Evolutionary conservation across 2,888 invertebrate species (phyloP).

Genomic region (Tenthredo scrophulariae): DNA sequence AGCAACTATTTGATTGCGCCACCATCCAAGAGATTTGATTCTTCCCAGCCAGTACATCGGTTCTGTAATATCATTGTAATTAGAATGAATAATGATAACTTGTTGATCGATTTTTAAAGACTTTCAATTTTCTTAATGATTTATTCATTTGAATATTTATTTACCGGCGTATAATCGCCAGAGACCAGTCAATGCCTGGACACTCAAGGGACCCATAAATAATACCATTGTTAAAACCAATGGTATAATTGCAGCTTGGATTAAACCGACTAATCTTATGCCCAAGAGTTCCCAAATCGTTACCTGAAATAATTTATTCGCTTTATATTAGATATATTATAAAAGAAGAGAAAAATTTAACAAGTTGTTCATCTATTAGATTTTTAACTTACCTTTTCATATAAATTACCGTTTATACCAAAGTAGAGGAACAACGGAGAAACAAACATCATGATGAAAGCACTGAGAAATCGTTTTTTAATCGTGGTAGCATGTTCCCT

Average conservation of each 20-base stretch:
- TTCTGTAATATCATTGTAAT: slow-evolving; percentile 79
- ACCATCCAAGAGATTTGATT: slow-evolving; percentile 89
- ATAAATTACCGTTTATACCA: slow-evolving; percentile 83
- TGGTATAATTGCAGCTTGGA: slow-evolving; percentile 87
- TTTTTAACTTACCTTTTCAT: slow-evolving; percentile 79
- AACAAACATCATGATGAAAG: slow-evolving; percentile 88
- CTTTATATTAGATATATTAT: slow-evolving; percentile 37
- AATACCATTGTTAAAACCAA: slow-evolving; percentile 88
- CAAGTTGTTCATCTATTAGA: background rate
- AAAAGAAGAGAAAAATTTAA: slow-evolving; percentile 33
- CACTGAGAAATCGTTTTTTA: slow-evolving; percentile 92
- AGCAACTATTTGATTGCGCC: slow-evolving; percentile 93
- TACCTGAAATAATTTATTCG: slow-evolving; percentile 77
- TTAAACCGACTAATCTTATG: slow-evolving; percentile 85
- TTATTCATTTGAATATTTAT: slow-evolving; percentile 57
- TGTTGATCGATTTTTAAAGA: background rate
- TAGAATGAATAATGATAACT: slow-evolving; percentile 16
- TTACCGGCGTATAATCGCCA: slow-evolving; percentile 86
- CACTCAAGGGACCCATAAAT: slow-evolving; percentile 90
- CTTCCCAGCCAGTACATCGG: slow-evolving; percentile 87
- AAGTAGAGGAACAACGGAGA: slow-evolving; percentile 89
- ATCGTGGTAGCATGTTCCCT: slow-evolving; percentile 95
- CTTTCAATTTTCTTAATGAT: too few species aligned
- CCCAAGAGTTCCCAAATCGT: slow-evolving; percentile 88
- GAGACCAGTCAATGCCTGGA: slow-evolving; percentile 85